These are phyloP conservation scores for Mohoua ochrocephala DNA, from an alignment of 2,113 vertebrate genomes.

Conservation along the genomic window DNA sequence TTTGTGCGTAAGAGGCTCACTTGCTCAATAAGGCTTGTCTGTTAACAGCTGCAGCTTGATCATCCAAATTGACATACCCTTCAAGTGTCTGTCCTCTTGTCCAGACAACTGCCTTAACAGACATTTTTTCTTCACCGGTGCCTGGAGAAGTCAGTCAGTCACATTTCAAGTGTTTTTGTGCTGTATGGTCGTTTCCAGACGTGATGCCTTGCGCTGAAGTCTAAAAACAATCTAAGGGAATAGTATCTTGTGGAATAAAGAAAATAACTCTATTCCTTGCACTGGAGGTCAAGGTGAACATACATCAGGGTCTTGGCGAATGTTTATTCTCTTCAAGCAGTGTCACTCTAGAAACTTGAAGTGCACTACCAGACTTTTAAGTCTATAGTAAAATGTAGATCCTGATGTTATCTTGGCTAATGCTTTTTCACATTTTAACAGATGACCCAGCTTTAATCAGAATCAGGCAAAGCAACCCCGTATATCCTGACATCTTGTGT, in stretches of 20 bases:
- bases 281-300: not conserved
- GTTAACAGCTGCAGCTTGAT: not conserved
- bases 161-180: not conserved
- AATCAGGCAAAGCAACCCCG: not conserved
- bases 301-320: not conserved
- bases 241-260: not conserved
- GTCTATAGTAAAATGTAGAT: not conserved
- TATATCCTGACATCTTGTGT: not conserved
- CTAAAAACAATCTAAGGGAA: not conserved
- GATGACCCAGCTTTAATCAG: not conserved
- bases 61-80: rapidly evolving
- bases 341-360: not conserved
- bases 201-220: not conserved
- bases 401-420: not conserved
- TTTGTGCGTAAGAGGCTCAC: not conserved
- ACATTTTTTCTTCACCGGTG: not conserved
- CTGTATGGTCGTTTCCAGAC: not conserved
- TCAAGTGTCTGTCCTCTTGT: not conserved
- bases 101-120: not conserved
- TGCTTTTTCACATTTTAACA: not conserved
- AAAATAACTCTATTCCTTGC: not conserved
- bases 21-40: not conserved
- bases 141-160: not conserved
- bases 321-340: not conserved
- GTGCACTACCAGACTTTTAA: not conserved